Conservation (phyloP, 2,113 vertebrate genomes). For the Zapornia atra region DNA sequence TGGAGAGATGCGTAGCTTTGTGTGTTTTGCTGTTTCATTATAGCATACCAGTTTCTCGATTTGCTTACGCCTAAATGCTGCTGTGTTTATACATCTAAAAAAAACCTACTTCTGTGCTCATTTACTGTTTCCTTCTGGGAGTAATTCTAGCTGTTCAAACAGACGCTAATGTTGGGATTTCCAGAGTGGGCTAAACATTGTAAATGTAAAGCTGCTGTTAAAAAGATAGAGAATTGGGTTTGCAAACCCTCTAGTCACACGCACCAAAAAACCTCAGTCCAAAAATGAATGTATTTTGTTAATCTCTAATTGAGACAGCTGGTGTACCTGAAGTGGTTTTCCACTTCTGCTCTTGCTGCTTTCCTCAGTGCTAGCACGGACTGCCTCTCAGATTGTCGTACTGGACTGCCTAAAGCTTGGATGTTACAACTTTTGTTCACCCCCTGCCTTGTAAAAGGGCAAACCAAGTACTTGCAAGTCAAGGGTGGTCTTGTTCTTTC, state of each 20-base stretch:
- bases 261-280: not conserved
- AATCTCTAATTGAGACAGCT: not conserved
- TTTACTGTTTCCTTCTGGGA: slow-evolving; percentile 39
- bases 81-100: slow-evolving; percentile 19
- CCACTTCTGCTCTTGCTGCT: rapidly evolving
- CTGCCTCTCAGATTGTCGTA: not conserved
- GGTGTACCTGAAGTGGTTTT: not conserved
- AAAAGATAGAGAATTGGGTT: not conserved
- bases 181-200: not conserved
- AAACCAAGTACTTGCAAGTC: not conserved
- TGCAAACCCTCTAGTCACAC: not conserved
- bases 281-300: not conserved
- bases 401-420: not conserved
- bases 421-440: not conserved
- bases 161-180: not conserved
- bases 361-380: not conserved
- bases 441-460: not conserved
- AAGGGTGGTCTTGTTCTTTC: not conserved
- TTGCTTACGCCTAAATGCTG: slow-evolving; percentile 54
- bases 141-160: slow-evolving; percentile 31
- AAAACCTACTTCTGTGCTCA: not conserved
- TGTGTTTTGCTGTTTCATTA: slow-evolving; percentile 5
- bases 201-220: not conserved
- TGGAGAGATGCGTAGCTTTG: slow-evolving; percentile 25
- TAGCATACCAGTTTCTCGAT: slow-evolving; percentile 16